These are phyloP conservation scores for Homarus gammarus DNA, from an alignment of 2,888 invertebrate species.

Conservation along the genomic window DNA sequence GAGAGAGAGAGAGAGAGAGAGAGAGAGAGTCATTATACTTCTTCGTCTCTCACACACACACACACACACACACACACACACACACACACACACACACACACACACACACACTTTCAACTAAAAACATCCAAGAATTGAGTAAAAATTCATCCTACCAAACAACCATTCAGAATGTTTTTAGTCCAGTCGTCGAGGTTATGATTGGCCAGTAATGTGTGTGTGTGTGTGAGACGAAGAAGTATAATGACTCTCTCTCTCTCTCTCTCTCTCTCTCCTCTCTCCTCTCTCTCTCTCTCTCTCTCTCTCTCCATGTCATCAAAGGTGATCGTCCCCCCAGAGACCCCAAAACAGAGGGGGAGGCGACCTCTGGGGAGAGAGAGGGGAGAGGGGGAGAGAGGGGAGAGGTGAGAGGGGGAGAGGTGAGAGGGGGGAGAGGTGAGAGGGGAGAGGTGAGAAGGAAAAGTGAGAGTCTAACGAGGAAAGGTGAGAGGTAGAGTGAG, in stretches of 20 bases:
- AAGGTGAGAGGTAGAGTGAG: not conserved
- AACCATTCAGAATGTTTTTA: too few relatives aligned
- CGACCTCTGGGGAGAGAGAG: too few relatives aligned
- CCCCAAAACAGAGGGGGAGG: too few relatives aligned
- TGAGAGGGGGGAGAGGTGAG: not conserved
- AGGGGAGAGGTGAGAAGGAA: too few relatives aligned
- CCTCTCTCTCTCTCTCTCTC: slow-evolving; percentile 35
- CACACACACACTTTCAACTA: not conserved
- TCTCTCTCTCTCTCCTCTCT: slow-evolving; percentile 19
- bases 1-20: not conserved
- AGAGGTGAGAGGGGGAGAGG: not conserved
- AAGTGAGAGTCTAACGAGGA: not conserved
- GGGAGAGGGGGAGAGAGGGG: too few relatives aligned
- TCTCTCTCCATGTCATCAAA: slow-evolving; percentile 14
- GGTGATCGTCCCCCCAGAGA: too few relatives aligned
- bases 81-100: not conserved
- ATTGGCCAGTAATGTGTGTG: not conserved
- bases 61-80: not conserved
- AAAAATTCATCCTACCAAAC: too few relatives aligned
- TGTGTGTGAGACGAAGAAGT: not conserved
- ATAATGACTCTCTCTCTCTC: not conserved
- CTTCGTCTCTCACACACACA: not conserved
- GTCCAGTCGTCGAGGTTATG: too few relatives aligned
- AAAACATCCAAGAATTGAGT: too few relatives aligned
- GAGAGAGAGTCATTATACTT: not conserved